Conservation (phyloP, 1,140 invertebrate species). For the Diachasmimorpha longicaudata region DNA sequence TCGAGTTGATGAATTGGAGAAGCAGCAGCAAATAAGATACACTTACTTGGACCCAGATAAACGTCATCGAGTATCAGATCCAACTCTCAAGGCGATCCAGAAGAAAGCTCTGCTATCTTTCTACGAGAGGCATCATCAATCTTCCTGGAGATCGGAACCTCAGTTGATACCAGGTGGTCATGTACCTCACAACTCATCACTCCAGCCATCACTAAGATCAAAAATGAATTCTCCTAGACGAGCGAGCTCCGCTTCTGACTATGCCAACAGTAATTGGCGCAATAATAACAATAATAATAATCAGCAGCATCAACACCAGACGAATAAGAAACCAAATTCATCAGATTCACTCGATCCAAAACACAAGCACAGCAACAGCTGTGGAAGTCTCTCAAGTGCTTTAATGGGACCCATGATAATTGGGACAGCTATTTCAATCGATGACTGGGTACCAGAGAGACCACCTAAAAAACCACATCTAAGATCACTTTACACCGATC, state of each 20-base stretch:
- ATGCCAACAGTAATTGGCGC: conserved; percentile 61
- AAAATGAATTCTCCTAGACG: conserved; percentile 65
- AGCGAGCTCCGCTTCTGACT: conserved; percentile 74
- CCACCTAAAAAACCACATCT: conserved; percentile 78
- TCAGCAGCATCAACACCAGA: conserved; percentile 21
- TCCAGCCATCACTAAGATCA: conserved; percentile 66
- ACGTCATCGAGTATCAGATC: conserved; percentile 74
- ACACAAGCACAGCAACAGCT: conserved; percentile 69
- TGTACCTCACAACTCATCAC: conserved; percentile 53
- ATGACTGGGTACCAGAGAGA: conserved; percentile 76
- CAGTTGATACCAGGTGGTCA: conserved; percentile 58
- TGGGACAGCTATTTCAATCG: conserved; percentile 70
- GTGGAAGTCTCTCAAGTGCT: conserved; percentile 68
- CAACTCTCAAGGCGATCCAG: conserved; percentile 84
- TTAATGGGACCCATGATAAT: conserved; percentile 69
- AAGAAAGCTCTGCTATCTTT: conserved; percentile 86
- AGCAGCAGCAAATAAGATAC: conserved; percentile 67
- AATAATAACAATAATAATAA: conserved; percentile 34
- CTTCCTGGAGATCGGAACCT: conserved; percentile 69
- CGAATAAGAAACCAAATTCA: conserved; percentile 15
- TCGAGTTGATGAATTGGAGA: conserved; percentile 76
- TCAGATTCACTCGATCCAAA: conserved; percentile 51
- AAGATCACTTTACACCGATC: conserved; percentile 62
- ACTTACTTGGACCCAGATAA: conserved; percentile 80
- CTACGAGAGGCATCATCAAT: conserved; percentile 78